Conservation (phyloP, 1,140 invertebrate species). For the Platorchestia sp. region DNA sequence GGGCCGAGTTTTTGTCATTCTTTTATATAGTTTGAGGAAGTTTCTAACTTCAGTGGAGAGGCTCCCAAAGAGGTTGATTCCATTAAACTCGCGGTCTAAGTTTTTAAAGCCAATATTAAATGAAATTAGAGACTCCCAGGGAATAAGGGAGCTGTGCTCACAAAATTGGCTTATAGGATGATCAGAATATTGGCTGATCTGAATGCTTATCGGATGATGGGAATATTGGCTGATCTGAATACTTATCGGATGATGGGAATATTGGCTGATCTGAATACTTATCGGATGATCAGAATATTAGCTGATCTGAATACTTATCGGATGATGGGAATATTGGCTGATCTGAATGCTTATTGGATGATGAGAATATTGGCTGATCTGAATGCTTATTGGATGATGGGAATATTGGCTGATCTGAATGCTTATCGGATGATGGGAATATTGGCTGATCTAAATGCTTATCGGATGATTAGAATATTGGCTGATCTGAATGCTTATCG, state of each 20-base stretch:
- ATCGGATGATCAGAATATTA: not conserved
- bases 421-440: no score
- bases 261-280: no score
- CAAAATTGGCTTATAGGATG: not conserved
- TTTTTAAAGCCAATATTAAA: constrained; percentile 39
- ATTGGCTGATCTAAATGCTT: not conserved
- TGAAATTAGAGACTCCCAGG: constrained; percentile 15
- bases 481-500: no score
- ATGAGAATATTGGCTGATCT: not conserved
- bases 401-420: not conserved
- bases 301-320: not conserved
- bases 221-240: not conserved
- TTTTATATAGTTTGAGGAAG: constrained; percentile 13
- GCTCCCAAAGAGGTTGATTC: constrained; percentile 35
- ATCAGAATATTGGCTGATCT: constrained; percentile 1
- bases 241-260: not conserved
- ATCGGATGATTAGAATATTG: no score
- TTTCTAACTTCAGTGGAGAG: constrained; percentile 14
- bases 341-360: not conserved
- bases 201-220: not conserved
- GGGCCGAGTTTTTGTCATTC: not conserved
- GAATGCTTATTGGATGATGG: not conserved
- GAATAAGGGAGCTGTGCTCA: not conserved
- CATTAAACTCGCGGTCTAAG: constrained; percentile 38
- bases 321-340: not conserved